A percentile compares a stretch with the other conserved stretches of the same genome.
phyloP scores from a whole-genome alignment of 2,888 invertebrate genomes.

The Schrankia costaestrigalis region DNA sequence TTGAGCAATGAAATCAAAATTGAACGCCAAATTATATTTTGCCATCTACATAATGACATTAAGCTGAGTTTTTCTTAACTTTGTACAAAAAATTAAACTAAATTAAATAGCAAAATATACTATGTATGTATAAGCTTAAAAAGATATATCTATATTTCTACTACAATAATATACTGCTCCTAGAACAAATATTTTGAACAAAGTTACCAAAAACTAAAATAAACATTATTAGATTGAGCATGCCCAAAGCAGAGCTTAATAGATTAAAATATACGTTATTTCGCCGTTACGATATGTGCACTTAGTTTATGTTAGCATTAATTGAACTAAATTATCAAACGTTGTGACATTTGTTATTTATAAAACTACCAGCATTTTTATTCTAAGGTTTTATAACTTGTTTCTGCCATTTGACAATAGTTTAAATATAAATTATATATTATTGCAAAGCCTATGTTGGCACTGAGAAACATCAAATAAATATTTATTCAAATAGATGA shows the following conservation, averaged over 20 bases:
- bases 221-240: conserved; percentile 3
- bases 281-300: conserved; percentile 30
- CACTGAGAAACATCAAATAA: conserved; percentile 27
- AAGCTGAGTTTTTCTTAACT: conserved; percentile 22
- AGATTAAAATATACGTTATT: conserved; percentile 16
- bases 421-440: conserved; percentile 35
- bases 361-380: too few relatives aligned
- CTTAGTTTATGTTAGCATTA: conserved; percentile 30
- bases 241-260: conserved; percentile 13
- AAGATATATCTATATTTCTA: conserved; percentile 8
- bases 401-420: conserved; percentile 51
- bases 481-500: conserved; percentile 23
- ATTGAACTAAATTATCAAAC: conserved; percentile 36
- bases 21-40: too few relatives aligned
- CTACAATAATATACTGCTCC: conserved; percentile 7
- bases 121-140: conserved; percentile 1
- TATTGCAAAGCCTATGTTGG: conserved; percentile 32
- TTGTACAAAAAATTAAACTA: conserved; percentile 19
- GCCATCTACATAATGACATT: conserved; percentile 2
- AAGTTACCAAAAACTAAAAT: conserved; percentile 21
- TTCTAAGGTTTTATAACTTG: conserved; percentile 32
- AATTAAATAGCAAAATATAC: conserved; percentile 2
- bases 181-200: conserved; percentile 19
- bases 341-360: conserved; percentile 38
- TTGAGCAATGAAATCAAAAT: too few relatives aligned